phyloP scores from a whole-genome alignment of 1,140 invertebrate species.

The Drosophila navojoa region DNA sequence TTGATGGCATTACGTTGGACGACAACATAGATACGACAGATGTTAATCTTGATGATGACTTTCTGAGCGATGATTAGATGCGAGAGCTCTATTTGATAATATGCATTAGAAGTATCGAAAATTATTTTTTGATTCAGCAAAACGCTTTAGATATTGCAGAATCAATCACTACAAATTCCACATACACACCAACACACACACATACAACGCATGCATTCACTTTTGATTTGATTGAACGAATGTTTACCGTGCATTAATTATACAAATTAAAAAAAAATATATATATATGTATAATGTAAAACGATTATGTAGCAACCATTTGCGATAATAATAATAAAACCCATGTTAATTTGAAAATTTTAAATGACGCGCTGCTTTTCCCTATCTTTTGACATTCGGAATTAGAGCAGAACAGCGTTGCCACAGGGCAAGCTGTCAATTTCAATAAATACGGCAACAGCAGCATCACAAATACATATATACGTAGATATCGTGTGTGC shows the following conservation, averaged over 20 bases:
- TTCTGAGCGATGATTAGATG: conserved; percentile 77
- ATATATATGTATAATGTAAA: conserved; percentile 67
- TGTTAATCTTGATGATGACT: conserved; percentile 80
- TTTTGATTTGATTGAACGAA: conserved; percentile 73
- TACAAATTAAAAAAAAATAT: conserved; percentile 61
- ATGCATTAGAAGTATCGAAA: conserved; percentile 49
- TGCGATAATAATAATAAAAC: conserved; percentile 64
- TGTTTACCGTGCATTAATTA: conserved; percentile 68
- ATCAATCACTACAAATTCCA: conserved; percentile 69
- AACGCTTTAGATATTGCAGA: conserved; percentile 40
- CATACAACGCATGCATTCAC: conserved; percentile 45
- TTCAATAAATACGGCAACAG: conserved; percentile 33
- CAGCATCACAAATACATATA: conserved; percentile 47
- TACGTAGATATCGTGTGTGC: conserved; percentile 60
- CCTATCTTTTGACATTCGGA: conserved; percentile 22
- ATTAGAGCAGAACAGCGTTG: conserved; percentile 18
- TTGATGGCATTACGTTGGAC: conserved; percentile 87
- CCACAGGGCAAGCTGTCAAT: conserved; percentile 30
- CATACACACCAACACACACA: conserved; percentile 24
- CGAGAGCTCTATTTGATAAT: conserved; percentile 38
- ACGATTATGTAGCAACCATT: conserved; percentile 50
- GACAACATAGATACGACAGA: conserved; percentile 88
- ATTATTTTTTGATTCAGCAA: conserved; percentile 53
- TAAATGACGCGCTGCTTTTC: conserved; percentile 20
- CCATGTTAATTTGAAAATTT: conserved; percentile 11